Conservation (phyloP, 2,797 vertebrate species). For the Gallinago stenura region DNA sequence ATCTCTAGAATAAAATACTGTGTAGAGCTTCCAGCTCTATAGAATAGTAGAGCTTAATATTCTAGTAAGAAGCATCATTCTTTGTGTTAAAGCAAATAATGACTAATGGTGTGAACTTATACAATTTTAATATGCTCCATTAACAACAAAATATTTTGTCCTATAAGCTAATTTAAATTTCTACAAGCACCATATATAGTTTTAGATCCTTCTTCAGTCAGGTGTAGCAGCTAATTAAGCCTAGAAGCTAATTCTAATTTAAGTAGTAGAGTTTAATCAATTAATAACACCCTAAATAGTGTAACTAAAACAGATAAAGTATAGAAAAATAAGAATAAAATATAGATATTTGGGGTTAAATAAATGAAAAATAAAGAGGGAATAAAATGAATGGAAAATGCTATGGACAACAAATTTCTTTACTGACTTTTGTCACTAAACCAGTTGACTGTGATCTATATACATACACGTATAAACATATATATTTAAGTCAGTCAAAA, state of each 20-base stretch:
- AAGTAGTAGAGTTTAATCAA: not conserved
- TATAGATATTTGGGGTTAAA: not conserved
- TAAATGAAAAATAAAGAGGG: not conserved
- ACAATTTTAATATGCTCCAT: not conserved
- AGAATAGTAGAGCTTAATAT: not conserved
- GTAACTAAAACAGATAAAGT: not conserved
- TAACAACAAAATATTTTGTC: not conserved
- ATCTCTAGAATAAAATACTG: conserved; percentile 49
- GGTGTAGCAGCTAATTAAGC: not conserved
- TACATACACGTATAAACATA: too few species aligned
- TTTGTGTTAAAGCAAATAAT: not conserved
- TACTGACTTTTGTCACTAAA: not conserved
- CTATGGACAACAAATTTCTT: not conserved
- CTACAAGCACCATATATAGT: not conserved
- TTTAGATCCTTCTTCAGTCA: not conserved
- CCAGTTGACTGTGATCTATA: not conserved
- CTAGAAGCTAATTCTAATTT: not conserved
- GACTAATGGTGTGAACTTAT: not conserved
- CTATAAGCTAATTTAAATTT: not conserved
- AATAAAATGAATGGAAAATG: not conserved
- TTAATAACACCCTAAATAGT: not conserved
- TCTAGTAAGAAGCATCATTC: not conserved
- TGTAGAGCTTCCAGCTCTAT: not conserved
- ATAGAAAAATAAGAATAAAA: not conserved
- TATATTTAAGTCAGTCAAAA: not conserved